Percentiles rank a stretch among this genome's conserved stretches.
phyloP scores from a whole-genome alignment of 2,797 vertebrate genomes.

The Peromyscus eremicus region DNA sequence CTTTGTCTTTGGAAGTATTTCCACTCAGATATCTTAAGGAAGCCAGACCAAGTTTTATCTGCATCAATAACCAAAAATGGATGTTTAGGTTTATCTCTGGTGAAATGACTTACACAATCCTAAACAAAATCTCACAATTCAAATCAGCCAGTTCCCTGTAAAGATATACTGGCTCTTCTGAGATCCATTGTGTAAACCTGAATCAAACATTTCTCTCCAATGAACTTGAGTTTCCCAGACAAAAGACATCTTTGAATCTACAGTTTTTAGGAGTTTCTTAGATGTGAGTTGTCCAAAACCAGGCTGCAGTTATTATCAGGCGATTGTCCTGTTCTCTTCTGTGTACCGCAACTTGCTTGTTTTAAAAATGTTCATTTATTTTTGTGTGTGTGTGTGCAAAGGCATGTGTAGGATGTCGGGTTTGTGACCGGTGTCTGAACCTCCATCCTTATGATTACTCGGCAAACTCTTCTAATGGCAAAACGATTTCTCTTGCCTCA shows the following conservation, averaged over 20 bases:
- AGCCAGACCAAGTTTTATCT: neutral
- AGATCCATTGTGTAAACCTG: neutral
- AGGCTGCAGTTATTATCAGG: neutral
- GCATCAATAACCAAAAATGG: neutral
- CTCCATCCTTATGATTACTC: neutral
- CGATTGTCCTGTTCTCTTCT: neutral
- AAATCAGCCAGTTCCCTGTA: neutral
- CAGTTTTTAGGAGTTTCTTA: neutral
- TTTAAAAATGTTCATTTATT: neutral
- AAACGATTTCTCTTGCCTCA: neutral
- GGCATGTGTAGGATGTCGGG: neutral
- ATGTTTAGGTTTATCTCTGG: neutral
- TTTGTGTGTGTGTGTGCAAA: no score
- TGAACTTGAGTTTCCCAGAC: neutral
- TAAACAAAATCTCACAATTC: neutral
- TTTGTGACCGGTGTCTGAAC: neutral
- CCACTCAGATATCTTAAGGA: slow-evolving; percentile 16
- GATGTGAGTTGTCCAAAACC: neutral
- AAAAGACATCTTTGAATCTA: neutral
- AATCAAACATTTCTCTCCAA: neutral
- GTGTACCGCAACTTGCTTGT: neutral
- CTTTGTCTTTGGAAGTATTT: slow-evolving; percentile 46
- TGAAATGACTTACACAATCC: neutral
- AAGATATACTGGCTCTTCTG: neutral
- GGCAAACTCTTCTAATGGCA: neutral